Evolutionary conservation across 2,888 invertebrate genomes (phyloP).

Genomic region (Ectemnius lituratus): DNA sequence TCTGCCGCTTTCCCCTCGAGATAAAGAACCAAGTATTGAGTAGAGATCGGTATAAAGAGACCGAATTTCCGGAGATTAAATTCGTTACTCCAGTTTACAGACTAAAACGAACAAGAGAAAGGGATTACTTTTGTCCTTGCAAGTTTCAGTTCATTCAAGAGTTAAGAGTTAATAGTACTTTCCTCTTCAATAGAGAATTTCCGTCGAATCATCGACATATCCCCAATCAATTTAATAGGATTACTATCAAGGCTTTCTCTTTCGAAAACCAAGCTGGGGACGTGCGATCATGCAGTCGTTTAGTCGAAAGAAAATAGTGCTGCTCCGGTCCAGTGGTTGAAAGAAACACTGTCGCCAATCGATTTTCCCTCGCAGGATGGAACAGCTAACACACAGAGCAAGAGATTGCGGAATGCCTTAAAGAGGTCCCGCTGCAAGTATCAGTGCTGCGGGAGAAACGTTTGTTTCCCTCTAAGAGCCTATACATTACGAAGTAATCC

Average conservation of each 20-base stretch:
- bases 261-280: neutral
- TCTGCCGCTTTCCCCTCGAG: too few relatives aligned
- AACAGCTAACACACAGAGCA: slow-evolving; percentile 18
- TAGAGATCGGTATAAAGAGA: too few relatives aligned
- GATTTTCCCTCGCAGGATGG: neutral
- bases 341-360: neutral
- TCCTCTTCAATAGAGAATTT: too few relatives aligned
- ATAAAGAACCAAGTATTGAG: too few relatives aligned
- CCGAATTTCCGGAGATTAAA: too few relatives aligned
- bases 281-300: neutral
- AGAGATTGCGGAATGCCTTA: slow-evolving; percentile 29
- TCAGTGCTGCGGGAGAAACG: slow-evolving; percentile 8
- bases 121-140: too few relatives aligned
- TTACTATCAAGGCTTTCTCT: neutral
- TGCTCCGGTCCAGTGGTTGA: neutral
- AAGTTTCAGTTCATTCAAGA: too few relatives aligned
- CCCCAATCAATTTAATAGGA: too few relatives aligned
- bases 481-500: slow-evolving; percentile 41
- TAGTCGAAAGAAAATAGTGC: neutral
- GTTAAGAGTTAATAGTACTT: too few relatives aligned
- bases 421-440: slow-evolving; percentile 36
- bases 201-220: too few relatives aligned
- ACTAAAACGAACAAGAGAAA: too few relatives aligned
- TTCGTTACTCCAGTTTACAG: too few relatives aligned
- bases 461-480: slow-evolving; percentile 29